Evolutionary conservation across 1,140 invertebrate species (phyloP).

Genomic region (Frieseomelitta varia): DNA sequence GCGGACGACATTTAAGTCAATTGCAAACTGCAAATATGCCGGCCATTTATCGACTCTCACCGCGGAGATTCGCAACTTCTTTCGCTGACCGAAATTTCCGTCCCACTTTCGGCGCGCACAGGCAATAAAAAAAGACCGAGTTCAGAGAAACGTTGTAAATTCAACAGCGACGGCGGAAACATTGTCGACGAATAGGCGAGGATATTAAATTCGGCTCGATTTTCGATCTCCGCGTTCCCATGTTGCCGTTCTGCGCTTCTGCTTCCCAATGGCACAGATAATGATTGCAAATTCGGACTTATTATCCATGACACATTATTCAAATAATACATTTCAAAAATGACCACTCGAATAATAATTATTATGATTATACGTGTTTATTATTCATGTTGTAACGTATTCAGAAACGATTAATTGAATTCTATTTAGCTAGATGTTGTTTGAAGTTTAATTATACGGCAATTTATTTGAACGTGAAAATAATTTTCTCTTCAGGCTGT

Average conservation of each 20-base stretch:
- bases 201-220: slow-evolving; percentile 4
- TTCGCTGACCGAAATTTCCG: slow-evolving; percentile 29
- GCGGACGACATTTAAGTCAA: slow-evolving; percentile 12
- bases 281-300: background rate
- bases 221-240: too few relatives aligned
- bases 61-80: slow-evolving; percentile 4
- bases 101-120: background rate
- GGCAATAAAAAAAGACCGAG: slow-evolving; percentile 23
- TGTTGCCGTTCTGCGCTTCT: background rate
- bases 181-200: background rate
- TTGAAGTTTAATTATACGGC: too few relatives aligned
- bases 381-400: too few relatives aligned
- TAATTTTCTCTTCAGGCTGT: too few relatives aligned
- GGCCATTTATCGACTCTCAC: slow-evolving; percentile 1
- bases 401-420: too few relatives aligned
- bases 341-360: too few relatives aligned
- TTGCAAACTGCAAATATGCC: background rate
- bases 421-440: too few relatives aligned
- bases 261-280: background rate
- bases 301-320: too few relatives aligned
- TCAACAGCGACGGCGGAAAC: background rate
- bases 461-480: too few relatives aligned
- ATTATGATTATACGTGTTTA: too few relatives aligned
- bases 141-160: background rate
- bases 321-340: too few relatives aligned